Evolutionary conservation across 2,888 invertebrate genomes (phyloP).

Genomic region (Macrosoma leucophasiata): DNA sequence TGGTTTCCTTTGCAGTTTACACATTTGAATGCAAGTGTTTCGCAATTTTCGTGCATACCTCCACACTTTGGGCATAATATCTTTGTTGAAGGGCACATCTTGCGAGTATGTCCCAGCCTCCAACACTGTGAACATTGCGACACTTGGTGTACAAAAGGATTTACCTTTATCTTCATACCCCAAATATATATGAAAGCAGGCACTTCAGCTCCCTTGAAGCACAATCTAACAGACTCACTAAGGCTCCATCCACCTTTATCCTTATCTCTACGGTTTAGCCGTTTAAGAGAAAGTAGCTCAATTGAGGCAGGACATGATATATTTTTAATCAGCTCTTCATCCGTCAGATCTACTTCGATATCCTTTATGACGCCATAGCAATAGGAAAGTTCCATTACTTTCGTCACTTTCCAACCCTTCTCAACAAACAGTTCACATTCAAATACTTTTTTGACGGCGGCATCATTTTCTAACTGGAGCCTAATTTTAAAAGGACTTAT

Average conservation of each 20-base stretch:
- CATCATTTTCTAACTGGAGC: too few relatives aligned
- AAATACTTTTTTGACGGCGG: too few relatives aligned
- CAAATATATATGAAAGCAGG: neutral
- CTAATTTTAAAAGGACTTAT: too few relatives aligned
- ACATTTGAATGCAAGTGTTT: constrained; percentile 11
- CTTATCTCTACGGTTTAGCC: neutral
- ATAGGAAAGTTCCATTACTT: too few relatives aligned
- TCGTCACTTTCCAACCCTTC: too few relatives aligned
- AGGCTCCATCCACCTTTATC: neutral
- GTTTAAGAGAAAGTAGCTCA: too few relatives aligned
- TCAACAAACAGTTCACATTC: too few relatives aligned
- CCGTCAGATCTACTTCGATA: too few relatives aligned
- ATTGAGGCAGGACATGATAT: too few relatives aligned
- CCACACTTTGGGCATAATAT: constrained; percentile 14
- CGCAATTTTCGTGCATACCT: constrained; percentile 7
- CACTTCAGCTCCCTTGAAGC: neutral
- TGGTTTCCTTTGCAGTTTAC: constrained; percentile 17
- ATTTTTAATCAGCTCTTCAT: too few relatives aligned
- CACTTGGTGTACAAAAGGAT: too few relatives aligned
- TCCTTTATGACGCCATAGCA: too few relatives aligned
- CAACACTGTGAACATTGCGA: constrained; percentile 3
- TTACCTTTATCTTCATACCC: neutral
- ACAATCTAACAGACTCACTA: neutral
- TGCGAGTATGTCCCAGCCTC: constrained; percentile 4
- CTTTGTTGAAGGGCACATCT: constrained; percentile 8